phyloP scores from a whole-genome alignment of 1,140 invertebrate genomes.

The Matsumurasca onukii region DNA sequence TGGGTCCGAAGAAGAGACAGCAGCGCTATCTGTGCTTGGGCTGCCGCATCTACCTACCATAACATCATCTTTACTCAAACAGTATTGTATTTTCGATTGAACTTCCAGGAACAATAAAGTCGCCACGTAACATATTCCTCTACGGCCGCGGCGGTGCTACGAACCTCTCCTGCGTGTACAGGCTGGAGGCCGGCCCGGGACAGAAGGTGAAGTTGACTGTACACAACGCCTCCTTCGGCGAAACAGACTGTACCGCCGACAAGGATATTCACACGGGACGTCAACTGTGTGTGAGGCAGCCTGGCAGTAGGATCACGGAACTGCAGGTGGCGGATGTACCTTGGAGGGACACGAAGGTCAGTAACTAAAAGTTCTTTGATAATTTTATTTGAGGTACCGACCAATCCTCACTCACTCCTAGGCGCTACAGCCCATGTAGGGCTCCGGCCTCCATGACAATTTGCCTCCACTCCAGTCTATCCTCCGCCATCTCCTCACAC shows the following conservation, averaged over 20 bases:
- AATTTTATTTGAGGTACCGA: too few species aligned
- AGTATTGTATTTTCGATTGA: too few species aligned
- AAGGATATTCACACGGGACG: constrained; percentile 64
- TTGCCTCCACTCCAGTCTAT: too few species aligned
- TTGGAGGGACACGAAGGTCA: constrained; percentile 58
- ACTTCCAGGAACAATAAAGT: constrained; percentile 49
- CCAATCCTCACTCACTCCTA: too few species aligned
- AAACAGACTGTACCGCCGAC: constrained; percentile 63
- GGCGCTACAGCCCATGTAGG: too few species aligned
- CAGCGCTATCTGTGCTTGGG: too few species aligned
- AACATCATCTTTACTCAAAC: too few species aligned
- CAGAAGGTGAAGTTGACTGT: constrained; percentile 64
- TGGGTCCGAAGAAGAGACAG: too few species aligned
- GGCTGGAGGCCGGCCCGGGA: constrained; percentile 67
- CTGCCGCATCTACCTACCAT: too few species aligned
- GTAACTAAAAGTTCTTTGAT: neutral
- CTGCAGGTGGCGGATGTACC: constrained; percentile 61
- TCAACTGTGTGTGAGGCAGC: constrained; percentile 50
- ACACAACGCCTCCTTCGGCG: constrained; percentile 70
- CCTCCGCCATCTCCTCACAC: too few species aligned
- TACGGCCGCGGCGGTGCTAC: constrained; percentile 75
- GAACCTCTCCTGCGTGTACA: constrained; percentile 71
- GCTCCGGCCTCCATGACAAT: too few species aligned
- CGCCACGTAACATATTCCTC: constrained; percentile 76
- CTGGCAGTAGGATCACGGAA: constrained; percentile 55